These are phyloP conservation scores for Neodontobutis hainanensis DNA, from an alignment of 2,113 vertebrate species.

Conservation along the genomic window DNA sequence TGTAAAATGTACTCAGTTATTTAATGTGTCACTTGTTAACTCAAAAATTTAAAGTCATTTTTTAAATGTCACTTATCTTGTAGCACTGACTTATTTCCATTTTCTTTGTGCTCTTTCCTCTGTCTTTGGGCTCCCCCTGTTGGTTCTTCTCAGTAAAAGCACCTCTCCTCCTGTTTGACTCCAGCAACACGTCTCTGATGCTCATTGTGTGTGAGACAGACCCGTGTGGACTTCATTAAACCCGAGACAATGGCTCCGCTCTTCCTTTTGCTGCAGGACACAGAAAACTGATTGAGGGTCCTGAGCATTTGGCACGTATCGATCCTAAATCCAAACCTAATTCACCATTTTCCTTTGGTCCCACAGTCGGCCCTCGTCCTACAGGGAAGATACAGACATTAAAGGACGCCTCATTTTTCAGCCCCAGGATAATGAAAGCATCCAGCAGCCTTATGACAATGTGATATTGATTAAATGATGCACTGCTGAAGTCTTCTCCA, in stretches of 20 bases:
- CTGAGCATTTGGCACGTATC: slow-evolving; percentile 24
- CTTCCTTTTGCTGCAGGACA: neutral
- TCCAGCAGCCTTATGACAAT: neutral
- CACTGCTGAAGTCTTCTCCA: neutral
- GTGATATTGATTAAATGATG: slow-evolving; percentile 8
- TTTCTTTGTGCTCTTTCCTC: neutral
- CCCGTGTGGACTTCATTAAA: slow-evolving; percentile 23
- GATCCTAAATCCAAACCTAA: slow-evolving; percentile 1
- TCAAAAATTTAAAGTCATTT: too few relatives aligned
- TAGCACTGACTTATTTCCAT: neutral
- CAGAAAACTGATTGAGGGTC: slow-evolving; percentile 14
- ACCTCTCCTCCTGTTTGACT: neutral
- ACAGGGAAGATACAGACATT: slow-evolving; percentile 15
- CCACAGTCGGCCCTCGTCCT: neutral
- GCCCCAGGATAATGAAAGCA: neutral
- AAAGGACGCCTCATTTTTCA: slow-evolving; percentile 26
- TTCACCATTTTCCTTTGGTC: slow-evolving; percentile 11
- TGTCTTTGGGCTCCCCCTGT: slow-evolving; percentile 8
- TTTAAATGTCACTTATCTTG: neutral
- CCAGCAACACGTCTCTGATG: neutral
- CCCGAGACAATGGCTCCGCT: neutral
- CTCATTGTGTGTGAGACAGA: neutral
- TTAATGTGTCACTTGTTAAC: too few relatives aligned
- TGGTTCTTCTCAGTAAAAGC: neutral
- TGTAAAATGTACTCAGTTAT: too few relatives aligned